phyloP scores from a whole-genome alignment of 35 echinoderm and acorn worm species.

The Nesometra sesokonis region DNA sequence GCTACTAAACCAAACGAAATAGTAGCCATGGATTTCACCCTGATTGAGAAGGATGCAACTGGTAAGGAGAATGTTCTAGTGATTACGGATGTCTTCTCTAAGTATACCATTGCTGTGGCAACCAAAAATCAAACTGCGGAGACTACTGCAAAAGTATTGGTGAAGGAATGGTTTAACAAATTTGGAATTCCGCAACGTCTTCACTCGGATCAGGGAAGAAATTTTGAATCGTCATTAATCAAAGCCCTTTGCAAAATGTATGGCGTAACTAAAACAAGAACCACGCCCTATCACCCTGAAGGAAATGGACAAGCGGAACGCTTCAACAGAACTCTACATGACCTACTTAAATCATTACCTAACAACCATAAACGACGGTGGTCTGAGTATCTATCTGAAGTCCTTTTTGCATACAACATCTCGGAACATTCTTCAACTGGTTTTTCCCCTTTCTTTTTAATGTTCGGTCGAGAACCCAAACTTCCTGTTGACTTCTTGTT shows the following conservation, averaged over 20 bases:
- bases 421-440: constrained; percentile 25
- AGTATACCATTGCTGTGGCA: constrained; percentile 12
- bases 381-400: constrained; percentile 25
- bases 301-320: constrained; percentile 45
- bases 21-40: constrained; percentile 19
- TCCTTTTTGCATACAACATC: constrained; percentile 37
- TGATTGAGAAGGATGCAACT: constrained; percentile 4
- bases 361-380: constrained; percentile 7
- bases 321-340: constrained; percentile 37
- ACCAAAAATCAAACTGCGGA: constrained; percentile 29
- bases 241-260: constrained; percentile 19
- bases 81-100: constrained; percentile 27
- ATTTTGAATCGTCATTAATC: constrained; percentile 14
- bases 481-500: constrained; percentile 25
- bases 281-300: constrained; percentile 43
- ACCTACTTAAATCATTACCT: constrained; percentile 9
- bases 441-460: constrained; percentile 18
- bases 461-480: constrained; percentile 32
- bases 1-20: constrained; percentile 26
- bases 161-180: constrained; percentile 7
- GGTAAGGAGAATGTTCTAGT: constrained; percentile 24
- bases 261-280: constrained; percentile 11
- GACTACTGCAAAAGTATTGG: constrained; percentile 11
- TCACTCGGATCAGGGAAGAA: constrained; percentile 22
- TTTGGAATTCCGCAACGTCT: constrained; percentile 3